Conservation (phyloP, 2,113 vertebrate genomes). For the Otocyon megalotis region DNA sequence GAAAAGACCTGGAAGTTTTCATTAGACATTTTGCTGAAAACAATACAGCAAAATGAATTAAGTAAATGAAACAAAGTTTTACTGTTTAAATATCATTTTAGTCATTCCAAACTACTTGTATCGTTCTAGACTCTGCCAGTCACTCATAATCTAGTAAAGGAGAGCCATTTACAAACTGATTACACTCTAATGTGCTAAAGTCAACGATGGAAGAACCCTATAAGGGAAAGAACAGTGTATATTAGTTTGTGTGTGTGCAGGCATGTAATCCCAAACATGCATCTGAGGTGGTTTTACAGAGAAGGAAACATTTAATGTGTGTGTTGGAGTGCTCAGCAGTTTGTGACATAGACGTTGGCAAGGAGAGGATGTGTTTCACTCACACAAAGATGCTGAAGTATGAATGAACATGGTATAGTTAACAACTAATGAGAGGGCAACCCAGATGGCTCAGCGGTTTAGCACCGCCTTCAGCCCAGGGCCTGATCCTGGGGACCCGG, state of each 20-base stretch:
- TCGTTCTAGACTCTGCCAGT: neutral
- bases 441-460: too few relatives aligned
- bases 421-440: neutral
- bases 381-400: neutral
- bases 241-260: neutral
- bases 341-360: neutral
- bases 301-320: neutral
- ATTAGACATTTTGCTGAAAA: constrained; percentile 66
- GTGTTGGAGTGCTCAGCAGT: neutral
- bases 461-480: too few relatives aligned
- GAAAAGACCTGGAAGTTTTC: constrained; percentile 49
- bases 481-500: too few relatives aligned
- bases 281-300: neutral
- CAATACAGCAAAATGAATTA: neutral
- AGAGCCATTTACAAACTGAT: constrained; percentile 29
- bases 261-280: neutral
- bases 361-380: constrained; percentile 4
- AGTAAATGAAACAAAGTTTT: constrained; percentile 41
- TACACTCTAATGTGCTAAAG: neutral
- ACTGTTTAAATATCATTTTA: constrained; percentile 57
- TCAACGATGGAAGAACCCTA: neutral
- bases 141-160: constrained; percentile 10
- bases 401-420: constrained; percentile 3
- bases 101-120: neutral
- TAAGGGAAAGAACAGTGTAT: neutral